These are phyloP conservation scores for Apodemus sylvaticus DNA, from an alignment of 2,113 vertebrate genomes.

Conservation along the genomic window DNA sequence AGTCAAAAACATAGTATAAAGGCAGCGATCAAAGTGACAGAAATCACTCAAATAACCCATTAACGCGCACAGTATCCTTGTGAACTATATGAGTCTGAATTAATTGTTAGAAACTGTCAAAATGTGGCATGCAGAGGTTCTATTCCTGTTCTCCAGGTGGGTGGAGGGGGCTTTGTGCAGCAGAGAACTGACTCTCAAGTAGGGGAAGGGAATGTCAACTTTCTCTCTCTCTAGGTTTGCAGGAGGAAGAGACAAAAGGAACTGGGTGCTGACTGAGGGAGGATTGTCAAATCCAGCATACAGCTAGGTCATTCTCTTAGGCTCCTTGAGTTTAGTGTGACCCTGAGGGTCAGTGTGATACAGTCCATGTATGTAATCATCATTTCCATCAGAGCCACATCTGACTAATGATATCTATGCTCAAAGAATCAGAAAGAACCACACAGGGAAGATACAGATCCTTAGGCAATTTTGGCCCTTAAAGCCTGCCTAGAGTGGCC, in stretches of 20 bases:
- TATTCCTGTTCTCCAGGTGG: conserved; percentile 66
- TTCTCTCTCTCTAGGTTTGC: neutral
- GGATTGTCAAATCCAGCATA: neutral
- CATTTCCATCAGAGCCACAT: neutral
- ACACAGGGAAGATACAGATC: neutral
- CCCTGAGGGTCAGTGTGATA: neutral
- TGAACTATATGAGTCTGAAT: conserved; percentile 55
- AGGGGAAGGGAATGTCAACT: neutral
- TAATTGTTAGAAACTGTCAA: conserved; percentile 58
- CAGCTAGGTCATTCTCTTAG: neutral
- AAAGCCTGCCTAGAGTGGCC: neutral
- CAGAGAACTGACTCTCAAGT: conserved; percentile 35
- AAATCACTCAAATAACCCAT: conserved; percentile 57
- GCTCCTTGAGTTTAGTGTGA: neutral
- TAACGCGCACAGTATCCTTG: conserved; percentile 50
- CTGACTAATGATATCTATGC: neutral
- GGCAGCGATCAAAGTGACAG: neutral
- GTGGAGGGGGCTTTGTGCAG: conserved; percentile 52
- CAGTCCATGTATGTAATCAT: neutral
- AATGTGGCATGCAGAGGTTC: neutral
- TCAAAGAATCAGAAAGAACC: neutral
- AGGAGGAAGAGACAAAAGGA: conserved; percentile 48
- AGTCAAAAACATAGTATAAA: neutral
- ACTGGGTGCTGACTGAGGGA: neutral
- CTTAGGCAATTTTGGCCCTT: neutral